phyloP scores from a whole-genome alignment of 2,113 vertebrate species.

The Chloropsis hardwickii region DNA sequence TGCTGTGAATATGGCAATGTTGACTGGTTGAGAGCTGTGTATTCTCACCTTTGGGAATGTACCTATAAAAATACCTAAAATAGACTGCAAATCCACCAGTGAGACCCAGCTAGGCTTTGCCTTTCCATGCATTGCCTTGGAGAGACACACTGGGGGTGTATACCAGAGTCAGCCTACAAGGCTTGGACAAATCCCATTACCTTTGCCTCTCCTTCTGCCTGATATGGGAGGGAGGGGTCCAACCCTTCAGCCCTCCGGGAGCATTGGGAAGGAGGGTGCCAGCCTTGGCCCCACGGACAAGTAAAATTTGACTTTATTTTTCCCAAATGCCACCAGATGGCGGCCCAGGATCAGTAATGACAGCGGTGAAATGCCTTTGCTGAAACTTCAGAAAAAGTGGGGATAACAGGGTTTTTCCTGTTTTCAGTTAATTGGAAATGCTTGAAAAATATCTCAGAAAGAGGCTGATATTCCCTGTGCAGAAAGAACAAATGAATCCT shows the following conservation, averaged over 20 bases:
- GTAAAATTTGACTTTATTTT: background rate
- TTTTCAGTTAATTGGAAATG: background rate
- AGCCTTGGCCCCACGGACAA: rapidly evolving
- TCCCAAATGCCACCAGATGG: conserved; percentile 55
- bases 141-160: no score
- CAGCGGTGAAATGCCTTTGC: rapidly evolving
- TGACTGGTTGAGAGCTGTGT: background rate
- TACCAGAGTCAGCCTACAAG: background rate
- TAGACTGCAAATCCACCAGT: background rate
- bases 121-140: background rate
- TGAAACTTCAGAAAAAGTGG: background rate
- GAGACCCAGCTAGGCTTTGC: background rate
- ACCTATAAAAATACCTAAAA: background rate
- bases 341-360: background rate
- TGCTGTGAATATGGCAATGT: background rate
- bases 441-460: background rate
- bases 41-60: background rate
- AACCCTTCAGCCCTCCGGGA: background rate
- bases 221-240: background rate
- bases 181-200: no score
- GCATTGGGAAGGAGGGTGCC: rapidly evolving
- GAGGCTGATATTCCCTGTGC: background rate
- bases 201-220: background rate
- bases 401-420: rapidly evolving
- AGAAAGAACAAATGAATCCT: background rate